Conservation (phyloP, 1,140 invertebrate genomes). For the Adoxophyes honmai region DNA sequence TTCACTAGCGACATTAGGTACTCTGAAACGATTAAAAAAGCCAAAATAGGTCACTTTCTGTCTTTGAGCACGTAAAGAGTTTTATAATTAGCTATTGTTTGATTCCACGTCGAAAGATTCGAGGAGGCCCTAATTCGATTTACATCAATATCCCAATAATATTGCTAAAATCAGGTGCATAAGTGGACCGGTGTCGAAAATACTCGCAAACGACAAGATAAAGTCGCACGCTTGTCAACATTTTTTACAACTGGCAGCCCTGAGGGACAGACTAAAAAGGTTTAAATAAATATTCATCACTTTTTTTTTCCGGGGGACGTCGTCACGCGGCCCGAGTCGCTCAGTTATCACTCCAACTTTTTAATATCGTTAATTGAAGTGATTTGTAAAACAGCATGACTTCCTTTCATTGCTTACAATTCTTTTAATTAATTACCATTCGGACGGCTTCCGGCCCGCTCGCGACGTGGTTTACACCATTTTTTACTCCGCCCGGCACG, state of each 20-base stretch:
- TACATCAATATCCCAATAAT: neutral
- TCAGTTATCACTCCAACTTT: slow-evolving; percentile 66
- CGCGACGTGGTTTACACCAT: slow-evolving; percentile 46
- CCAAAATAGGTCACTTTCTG: no score
- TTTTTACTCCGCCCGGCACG: slow-evolving; percentile 51
- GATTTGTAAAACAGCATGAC: slow-evolving; percentile 77
- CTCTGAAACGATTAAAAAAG: no score
- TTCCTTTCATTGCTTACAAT: slow-evolving; percentile 74
- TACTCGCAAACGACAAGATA: slow-evolving; percentile 27
- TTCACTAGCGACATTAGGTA: no score
- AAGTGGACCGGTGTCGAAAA: slow-evolving; percentile 6
- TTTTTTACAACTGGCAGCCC: slow-evolving; percentile 26
- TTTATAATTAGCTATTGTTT: no score
- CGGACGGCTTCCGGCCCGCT: slow-evolving; percentile 66
- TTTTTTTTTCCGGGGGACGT: slow-evolving; percentile 18
- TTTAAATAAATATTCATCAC: slow-evolving; percentile 9
- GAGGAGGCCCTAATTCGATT: no score
- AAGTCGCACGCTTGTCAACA: slow-evolving; percentile 61
- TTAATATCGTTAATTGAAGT: slow-evolving; percentile 76
- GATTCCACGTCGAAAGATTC: no score
- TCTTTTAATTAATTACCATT: slow-evolving; percentile 75
- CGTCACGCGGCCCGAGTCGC: slow-evolving; percentile 47
- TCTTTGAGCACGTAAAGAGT: no score
- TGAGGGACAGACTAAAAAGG: slow-evolving; percentile 35
- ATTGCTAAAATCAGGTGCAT: neutral